Percentiles rank a stretch among this genome's conserved stretches.
These are phyloP conservation scores for Zele albiditarsus DNA, from an alignment of 2,888 invertebrate genomes.

Conservation along the genomic window DNA sequence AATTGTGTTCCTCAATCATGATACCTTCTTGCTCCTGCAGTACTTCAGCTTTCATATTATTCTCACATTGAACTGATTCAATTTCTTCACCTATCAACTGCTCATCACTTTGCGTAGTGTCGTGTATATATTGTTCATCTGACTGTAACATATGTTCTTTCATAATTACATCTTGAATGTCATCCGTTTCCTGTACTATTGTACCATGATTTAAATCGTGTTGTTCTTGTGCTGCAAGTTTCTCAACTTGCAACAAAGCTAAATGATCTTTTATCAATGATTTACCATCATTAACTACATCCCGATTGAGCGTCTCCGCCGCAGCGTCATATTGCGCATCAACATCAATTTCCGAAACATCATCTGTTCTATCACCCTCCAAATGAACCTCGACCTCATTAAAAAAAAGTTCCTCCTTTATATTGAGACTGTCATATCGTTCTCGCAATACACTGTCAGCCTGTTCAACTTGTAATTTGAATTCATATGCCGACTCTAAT, in stretches of 20 bases:
- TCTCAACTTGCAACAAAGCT: slow-evolving; percentile 62
- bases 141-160: slow-evolving; percentile 29
- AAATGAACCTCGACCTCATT: slow-evolving; percentile 67
- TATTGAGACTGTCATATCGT: slow-evolving; percentile 60
- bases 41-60: slow-evolving; percentile 40
- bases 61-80: slow-evolving; percentile 33
- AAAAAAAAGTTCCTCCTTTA: slow-evolving; percentile 68
- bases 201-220: slow-evolving; percentile 10
- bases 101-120: slow-evolving; percentile 29
- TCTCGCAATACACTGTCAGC: slow-evolving; percentile 66
- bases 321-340: slow-evolving; percentile 52
- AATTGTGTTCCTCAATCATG: slow-evolving; percentile 60
- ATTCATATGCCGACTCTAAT: slow-evolving; percentile 68
- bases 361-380: slow-evolving; percentile 55
- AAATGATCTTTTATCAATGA: slow-evolving; percentile 63
- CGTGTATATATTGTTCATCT: slow-evolving; percentile 36
- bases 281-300: slow-evolving; percentile 52
- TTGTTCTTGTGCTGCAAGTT: slow-evolving; percentile 55
- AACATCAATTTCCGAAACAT: slow-evolving; percentile 46
- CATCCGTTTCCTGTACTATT: neutral
- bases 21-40: slow-evolving; percentile 50
- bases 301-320: slow-evolving; percentile 25
- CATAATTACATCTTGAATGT: slow-evolving; percentile 9
- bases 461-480: slow-evolving; percentile 69
- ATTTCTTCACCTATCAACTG: slow-evolving; percentile 34